phyloP scores from a whole-genome alignment of 1,140 invertebrate genomes.

The Apis mellifera region Amel_HAv3.1 CM009943.2:6826501-6827000 shows the following conservation, averaged over 20 bases:
- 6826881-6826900: conserved; percentile 44
- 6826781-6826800: conserved; percentile 33
- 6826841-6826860: conserved; percentile 5
- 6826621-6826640: neutral
- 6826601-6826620: neutral
- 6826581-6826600: neutral
- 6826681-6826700: conserved; percentile 12
- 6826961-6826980: neutral
- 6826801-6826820: conserved; percentile 41
- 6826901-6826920: neutral
- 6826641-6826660: neutral
- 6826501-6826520: neutral
- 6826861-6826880: conserved; percentile 34
- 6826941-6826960: neutral
- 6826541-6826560: no score
- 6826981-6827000: no score
- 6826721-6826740: conserved; percentile 34
- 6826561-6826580: neutral
- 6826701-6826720: conserved; percentile 17
- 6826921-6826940: neutral
- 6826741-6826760: conserved; percentile 35
- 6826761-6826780: conserved; percentile 48
- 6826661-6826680: conserved; percentile 20
- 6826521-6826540: neutral
- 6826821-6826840: conserved; percentile 28